Base-by-base conservation (phyloP, 2,797 vertebrate species). In the Epinephelus awoara region DNA sequence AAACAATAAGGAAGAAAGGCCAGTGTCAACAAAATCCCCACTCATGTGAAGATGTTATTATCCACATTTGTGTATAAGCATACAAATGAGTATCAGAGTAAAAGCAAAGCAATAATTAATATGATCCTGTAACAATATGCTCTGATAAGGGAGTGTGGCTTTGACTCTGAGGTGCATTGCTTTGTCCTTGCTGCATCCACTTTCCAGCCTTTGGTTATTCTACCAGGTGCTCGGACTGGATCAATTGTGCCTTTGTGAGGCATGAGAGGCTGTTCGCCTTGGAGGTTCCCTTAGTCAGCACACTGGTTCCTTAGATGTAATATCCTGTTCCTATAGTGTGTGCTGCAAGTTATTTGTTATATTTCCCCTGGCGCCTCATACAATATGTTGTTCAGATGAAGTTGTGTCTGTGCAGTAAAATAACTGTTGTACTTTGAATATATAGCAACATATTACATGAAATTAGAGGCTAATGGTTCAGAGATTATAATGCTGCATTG, bases 211-310 rank as follows among this genome's bases (percentile, higher is more conserved):
- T 77, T 69, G 74, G 69, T 87, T 87, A 87, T 76, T 84, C 65
- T 76, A 67, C 79, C 68, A 81, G 86, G 78, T 86, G 82, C 85
- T 84, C 34, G 73, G 71, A 82, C 71, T 58, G 82, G 85, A 82
- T 91, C 83, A 88, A 78, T 84, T 75, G 83, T 87, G 83, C 69
- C 56, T 89, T 83, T 82, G 88, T 87, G 85, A 84, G 75, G 84
- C 83, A 66, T 62, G 84, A 80, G 85, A 83, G 86, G 62, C 81
- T 65, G 79, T 84, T 77, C 42, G 67, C 89, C 79, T 89, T 50
- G 25, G 77, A 91, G 79, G 79, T 88, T 89, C 74, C 85, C 94
- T 93, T 82, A 92, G 88, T 94, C 93, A 94, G 94, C 93, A 93
- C 58, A 72, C 56, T 80, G 72, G 54, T 83, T 86, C 63, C 81